phyloP scores from a whole-genome alignment of 2,888 invertebrate species.

The Endotricha flammealis region DNA sequence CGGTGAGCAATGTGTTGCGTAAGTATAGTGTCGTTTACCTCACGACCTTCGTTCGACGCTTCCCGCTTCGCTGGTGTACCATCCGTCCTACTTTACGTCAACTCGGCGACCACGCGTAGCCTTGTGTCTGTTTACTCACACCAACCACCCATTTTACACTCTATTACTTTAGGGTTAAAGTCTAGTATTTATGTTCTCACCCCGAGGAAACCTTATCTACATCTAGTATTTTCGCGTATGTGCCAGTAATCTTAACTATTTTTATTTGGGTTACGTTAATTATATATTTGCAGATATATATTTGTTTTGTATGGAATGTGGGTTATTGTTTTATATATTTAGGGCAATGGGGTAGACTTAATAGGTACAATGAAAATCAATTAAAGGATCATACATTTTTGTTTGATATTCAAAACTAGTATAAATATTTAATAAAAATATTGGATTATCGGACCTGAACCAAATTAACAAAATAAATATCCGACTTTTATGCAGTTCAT shows the following conservation, averaged over 20 bases:
- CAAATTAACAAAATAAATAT: too few relatives aligned
- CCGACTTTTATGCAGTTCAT: too few relatives aligned
- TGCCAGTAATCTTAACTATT: constrained; percentile 19
- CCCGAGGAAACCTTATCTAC: constrained; percentile 10
- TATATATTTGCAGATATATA: constrained; percentile 1
- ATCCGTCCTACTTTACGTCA: constrained; percentile 27
- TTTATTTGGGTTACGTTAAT: constrained; percentile 8
- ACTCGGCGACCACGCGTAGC: constrained; percentile 9
- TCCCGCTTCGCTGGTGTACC: constrained; percentile 44
- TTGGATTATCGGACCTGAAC: too few relatives aligned
- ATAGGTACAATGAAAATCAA: too few relatives aligned
- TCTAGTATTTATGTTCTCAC: background rate
- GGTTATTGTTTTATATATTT: background rate
- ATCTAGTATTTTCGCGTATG: constrained; percentile 15
- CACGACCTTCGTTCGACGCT: constrained; percentile 54
- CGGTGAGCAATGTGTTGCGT: constrained; percentile 43
- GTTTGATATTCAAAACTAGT: too few relatives aligned
- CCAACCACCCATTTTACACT: constrained; percentile 8
- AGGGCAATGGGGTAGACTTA: too few relatives aligned
- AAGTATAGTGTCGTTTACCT: constrained; percentile 70
- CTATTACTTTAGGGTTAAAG: constrained; percentile 9
- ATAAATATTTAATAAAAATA: too few relatives aligned
- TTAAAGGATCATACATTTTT: too few relatives aligned
- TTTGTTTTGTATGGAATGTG: background rate
- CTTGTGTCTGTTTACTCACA: constrained; percentile 9